A percentile compares a stretch with the other conserved stretches of the same genome.
These are phyloP conservation scores for Hippocampus comes DNA, from an alignment of 2,113 vertebrate species.

Conservation along the genomic window DNA sequence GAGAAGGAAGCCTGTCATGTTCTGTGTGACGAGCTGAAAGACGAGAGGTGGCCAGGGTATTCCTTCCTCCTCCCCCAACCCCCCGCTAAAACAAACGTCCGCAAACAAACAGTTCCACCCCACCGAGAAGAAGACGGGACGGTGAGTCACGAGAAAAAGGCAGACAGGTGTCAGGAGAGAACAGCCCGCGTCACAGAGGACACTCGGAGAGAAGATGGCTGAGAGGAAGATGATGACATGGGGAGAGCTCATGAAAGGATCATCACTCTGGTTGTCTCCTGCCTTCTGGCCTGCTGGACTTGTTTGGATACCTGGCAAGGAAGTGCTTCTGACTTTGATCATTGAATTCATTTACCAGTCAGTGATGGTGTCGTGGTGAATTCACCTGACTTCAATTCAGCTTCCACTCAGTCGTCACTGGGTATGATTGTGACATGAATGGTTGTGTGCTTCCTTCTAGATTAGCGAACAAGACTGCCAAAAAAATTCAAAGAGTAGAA, in stretches of 20 bases:
- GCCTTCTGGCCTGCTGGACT: conserved; percentile 36
- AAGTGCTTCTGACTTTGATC: conserved; percentile 37
- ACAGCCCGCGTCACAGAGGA: conserved; percentile 59
- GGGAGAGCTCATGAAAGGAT: conserved; percentile 33
- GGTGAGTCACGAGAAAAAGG: conserved; percentile 49
- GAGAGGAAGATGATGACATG: conserved; percentile 45
- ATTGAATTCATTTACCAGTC: neutral
- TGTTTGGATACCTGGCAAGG: conserved; percentile 23
- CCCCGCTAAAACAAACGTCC: conserved; percentile 67
- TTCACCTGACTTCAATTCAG: neutral
- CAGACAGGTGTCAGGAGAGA: conserved; percentile 67
- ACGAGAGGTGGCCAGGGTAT: conserved; percentile 59
- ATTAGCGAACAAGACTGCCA: too few relatives aligned
- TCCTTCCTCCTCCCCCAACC: conserved; percentile 49
- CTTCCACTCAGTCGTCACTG: too few relatives aligned
- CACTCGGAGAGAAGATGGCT: conserved; percentile 36
- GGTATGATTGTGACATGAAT: too few relatives aligned
- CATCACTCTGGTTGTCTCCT: conserved; percentile 29
- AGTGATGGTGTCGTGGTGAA: neutral
- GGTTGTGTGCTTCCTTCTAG: neutral
- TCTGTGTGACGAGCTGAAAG: conserved; percentile 73
- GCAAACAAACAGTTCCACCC: conserved; percentile 69
- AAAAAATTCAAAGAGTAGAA: too few relatives aligned
- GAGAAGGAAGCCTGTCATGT: conserved; percentile 76
- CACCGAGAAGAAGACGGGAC: conserved; percentile 60